These are phyloP conservation scores for Scaptomyza polygonia DNA, from an alignment of 2,888 invertebrate species.

Conservation along the genomic window DNA sequence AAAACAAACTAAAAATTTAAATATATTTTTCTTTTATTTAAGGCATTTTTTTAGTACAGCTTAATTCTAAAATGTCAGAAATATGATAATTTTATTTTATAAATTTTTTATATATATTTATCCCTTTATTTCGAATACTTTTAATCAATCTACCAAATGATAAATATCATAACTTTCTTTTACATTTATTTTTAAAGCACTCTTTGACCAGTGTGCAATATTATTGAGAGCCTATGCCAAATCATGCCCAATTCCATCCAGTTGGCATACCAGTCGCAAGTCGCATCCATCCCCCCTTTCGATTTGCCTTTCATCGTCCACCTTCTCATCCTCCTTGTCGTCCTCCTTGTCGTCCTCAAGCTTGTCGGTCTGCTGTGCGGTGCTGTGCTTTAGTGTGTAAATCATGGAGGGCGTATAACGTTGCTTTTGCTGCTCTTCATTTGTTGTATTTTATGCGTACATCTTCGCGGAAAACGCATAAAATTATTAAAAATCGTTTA, in stretches of 20 bases:
- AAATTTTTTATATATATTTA: no score
- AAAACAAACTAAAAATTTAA: no score
- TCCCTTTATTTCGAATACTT: background rate
- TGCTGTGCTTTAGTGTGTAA: constrained; percentile 57
- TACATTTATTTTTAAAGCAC: background rate
- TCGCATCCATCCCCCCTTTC: constrained; percentile 2
- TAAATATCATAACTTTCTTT: background rate
- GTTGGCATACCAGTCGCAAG: constrained; percentile 11
- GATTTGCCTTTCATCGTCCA: constrained; percentile 8
- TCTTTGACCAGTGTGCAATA: constrained; percentile 32
- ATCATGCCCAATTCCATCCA: constrained; percentile 55
- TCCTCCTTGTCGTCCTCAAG: constrained; percentile 4
- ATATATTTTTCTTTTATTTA: no score
- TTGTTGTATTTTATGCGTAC: constrained; percentile 80
- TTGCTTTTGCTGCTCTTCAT: constrained; percentile 79
- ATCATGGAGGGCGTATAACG: constrained; percentile 78
- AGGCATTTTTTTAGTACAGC: no score
- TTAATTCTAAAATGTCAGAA: background rate
- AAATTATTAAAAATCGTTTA: constrained; percentile 81
- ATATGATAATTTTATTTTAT: background rate
- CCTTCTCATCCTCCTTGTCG: constrained; percentile 1
- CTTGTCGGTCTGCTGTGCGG: constrained; percentile 9
- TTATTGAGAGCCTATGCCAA: constrained; percentile 26
- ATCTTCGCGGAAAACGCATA: constrained; percentile 79
- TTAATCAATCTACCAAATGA: no score